Percentiles rank a stretch among this genome's conserved stretches.
Evolutionary conservation across 2,113 vertebrate genomes (phyloP).

Genomic region (Dromaius novaehollandiae): DNA sequence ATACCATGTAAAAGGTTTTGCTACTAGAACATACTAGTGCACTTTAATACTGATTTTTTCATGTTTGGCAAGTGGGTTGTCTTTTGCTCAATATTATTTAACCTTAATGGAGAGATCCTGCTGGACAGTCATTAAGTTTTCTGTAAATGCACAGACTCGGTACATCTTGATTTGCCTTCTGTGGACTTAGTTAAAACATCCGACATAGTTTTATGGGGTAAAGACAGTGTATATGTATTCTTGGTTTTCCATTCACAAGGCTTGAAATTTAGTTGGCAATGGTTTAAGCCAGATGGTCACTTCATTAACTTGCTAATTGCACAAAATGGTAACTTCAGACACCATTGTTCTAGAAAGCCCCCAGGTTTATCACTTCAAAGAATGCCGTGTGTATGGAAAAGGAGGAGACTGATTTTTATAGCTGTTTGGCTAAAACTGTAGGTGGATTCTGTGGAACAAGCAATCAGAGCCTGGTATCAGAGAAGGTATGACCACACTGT

Average conservation of each 20-base stretch:
- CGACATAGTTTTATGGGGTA: neutral
- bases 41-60: neutral
- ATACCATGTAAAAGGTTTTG: conserved; percentile 6
- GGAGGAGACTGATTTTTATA: neutral
- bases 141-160: neutral
- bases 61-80: neutral
- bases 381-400: neutral
- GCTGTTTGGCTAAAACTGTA: neutral
- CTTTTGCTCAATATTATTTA: neutral
- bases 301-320: neutral
- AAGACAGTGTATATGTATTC: neutral
- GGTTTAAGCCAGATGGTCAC: neutral
- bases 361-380: neutral
- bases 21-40: neutral
- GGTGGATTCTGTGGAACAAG: neutral
- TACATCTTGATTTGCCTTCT: neutral
- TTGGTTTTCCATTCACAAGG: neutral
- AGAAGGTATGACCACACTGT: neutral
- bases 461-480: neutral
- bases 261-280: neutral
- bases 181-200: neutral
- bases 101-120: neutral
- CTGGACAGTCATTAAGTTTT: conserved; percentile 1
- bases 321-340: neutral
- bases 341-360: neutral